These are phyloP conservation scores for Philopedon plagiatum DNA, from an alignment of 2,888 invertebrate genomes.

Conservation along the genomic window DNA sequence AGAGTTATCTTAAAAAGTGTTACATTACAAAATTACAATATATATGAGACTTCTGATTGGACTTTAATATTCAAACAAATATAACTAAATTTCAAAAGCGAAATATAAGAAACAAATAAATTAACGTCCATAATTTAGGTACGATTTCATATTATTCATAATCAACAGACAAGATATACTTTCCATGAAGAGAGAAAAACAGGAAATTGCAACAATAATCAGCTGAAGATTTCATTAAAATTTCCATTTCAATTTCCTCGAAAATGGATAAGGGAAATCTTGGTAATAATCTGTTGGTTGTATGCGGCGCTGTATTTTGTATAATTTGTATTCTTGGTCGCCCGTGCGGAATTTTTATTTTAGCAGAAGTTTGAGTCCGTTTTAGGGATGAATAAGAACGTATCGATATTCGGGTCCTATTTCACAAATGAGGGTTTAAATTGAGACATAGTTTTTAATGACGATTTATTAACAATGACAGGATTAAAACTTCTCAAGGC, in stretches of 20 bases:
- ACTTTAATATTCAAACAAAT: too few relatives aligned
- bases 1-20: too few relatives aligned
- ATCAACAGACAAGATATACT: neutral
- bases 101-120: too few relatives aligned
- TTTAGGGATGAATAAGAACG: neutral
- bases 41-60: too few relatives aligned
- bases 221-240: constrained; percentile 49
- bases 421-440: neutral
- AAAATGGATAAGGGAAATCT: constrained; percentile 48
- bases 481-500: too few relatives aligned
- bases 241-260: constrained; percentile 51
- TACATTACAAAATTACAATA: too few relatives aligned
- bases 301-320: constrained; percentile 51
- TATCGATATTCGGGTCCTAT: neutral
- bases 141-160: neutral
- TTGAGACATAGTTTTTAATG: too few relatives aligned
- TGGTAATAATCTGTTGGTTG: constrained; percentile 49
- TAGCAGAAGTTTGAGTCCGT: constrained; percentile 24
- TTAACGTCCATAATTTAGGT: neutral
- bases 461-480: too few relatives aligned
- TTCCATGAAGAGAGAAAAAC: constrained; percentile 11
- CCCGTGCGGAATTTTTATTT: constrained; percentile 58
- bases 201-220: constrained; percentile 49
- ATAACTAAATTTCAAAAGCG: too few relatives aligned
- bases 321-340: constrained; percentile 59